These are phyloP conservation scores for Serripes groenlandicus DNA, from an alignment of 2,888 invertebrate species.

Conservation along the genomic window DNA sequence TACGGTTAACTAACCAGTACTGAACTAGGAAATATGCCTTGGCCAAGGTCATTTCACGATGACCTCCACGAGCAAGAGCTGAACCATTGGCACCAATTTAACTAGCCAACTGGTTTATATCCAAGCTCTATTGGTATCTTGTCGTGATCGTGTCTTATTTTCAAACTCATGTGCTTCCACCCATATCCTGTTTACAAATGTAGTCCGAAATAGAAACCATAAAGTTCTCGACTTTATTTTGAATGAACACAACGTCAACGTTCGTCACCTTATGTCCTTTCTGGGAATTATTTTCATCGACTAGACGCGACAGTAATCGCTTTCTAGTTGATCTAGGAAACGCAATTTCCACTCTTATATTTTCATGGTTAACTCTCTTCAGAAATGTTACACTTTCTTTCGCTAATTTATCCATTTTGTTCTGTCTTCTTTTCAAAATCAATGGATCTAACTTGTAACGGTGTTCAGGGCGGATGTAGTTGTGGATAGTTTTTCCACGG, in stretches of 20 bases:
- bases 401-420: slow-evolving; percentile 66
- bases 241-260: slow-evolving; percentile 36
- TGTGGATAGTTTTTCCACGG: slow-evolving; percentile 59
- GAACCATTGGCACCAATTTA: no score
- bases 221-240: slow-evolving; percentile 61
- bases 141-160: no score
- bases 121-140: no score
- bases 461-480: slow-evolving; percentile 70
- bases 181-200: slow-evolving; percentile 36
- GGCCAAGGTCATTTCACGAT: no score
- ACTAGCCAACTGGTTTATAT: no score
- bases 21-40: no score
- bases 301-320: slow-evolving; percentile 64
- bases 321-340: slow-evolving; percentile 67
- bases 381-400: slow-evolving; percentile 62
- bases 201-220: slow-evolving; percentile 67
- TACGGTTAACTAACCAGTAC: no score
- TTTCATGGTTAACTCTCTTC: slow-evolving; percentile 63
- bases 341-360: slow-evolving; percentile 62
- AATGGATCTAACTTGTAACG: slow-evolving; percentile 72
- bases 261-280: slow-evolving; percentile 26
- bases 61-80: no score
- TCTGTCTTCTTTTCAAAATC: slow-evolving; percentile 63
- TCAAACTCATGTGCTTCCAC: background rate
- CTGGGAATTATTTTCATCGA: slow-evolving; percentile 58